Evolutionary conservation across 2,113 vertebrate species (phyloP), one percentile per base, ranked within the genome.

Genomic region (Calypte anna): DNA sequence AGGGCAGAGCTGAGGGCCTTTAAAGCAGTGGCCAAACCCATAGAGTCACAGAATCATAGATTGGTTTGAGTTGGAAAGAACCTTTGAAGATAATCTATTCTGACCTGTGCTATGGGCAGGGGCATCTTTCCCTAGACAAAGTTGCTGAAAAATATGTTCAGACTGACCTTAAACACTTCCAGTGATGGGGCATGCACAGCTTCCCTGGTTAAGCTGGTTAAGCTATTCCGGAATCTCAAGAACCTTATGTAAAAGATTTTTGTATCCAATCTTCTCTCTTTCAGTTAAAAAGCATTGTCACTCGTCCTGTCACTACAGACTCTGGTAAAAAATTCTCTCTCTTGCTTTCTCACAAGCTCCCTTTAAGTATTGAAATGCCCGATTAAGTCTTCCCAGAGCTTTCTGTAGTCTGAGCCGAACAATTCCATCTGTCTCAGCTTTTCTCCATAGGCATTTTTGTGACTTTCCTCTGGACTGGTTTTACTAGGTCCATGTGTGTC

Each of bases 1-100:
- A 46, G 12, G 1, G 2, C 10, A 24, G 14, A n/a, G 38, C 16
- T 2, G 1, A 4, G 6, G 9, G 16, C 28, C 11, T 55, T 55
- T 40, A 28, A 25, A 48, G 9, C 21, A 80, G 20, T 22, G 53
- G 9, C n/a, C 73, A 54, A 54, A 67, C 7, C 31, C 31, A 33
- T 12, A 46, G 31, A 46, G 55, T 40, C 12, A 30, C 5, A 24
- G 21, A 59, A 36, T 59, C 23, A 2, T 20, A 30, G 8, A 36
- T 19, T 36, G 31, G 25, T 20, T 59, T 27, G 31, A 13, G 10
- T 21, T 75, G 31, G 31, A 75, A 75, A 7, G 31, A 18, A 28
- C 54, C 15, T 36, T 31, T 44, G 17, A 44, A 33, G 53, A 57
- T 46, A 15, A 38, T 48, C 14, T 30, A 24, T 11, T 67, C 17